Evolutionary conservation across 2,888 invertebrate species (phyloP).

Genomic region (Allygus modestus): DNA sequence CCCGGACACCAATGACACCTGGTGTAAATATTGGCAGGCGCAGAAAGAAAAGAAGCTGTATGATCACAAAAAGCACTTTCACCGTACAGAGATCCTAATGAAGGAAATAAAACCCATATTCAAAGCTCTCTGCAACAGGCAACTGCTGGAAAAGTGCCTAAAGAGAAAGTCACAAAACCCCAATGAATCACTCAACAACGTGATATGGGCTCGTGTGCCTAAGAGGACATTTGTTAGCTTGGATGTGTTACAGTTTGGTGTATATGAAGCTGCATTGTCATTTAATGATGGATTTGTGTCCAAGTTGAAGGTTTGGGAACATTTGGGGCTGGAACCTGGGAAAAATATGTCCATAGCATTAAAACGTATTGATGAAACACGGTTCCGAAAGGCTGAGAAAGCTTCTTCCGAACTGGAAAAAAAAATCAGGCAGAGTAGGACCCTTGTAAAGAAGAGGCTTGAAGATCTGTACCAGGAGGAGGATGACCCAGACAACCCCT

Average conservation of each 20-base stretch:
- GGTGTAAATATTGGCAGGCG: no score
- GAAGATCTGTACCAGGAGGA: slow-evolving; percentile 9
- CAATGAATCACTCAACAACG: slow-evolving; percentile 10
- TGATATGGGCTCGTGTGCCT: slow-evolving; percentile 24
- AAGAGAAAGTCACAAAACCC: slow-evolving; percentile 11
- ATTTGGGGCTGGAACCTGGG: slow-evolving; percentile 18
- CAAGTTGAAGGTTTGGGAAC: not conserved
- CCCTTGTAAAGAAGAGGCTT: slow-evolving; percentile 1
- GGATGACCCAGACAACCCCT: slow-evolving; percentile 47
- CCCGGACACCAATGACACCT: no score
- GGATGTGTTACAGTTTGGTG: slow-evolving; percentile 1
- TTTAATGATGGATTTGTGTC: no score
- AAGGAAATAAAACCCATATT: no score
- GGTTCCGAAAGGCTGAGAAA: not conserved
- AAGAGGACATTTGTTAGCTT: slow-evolving; percentile 24
- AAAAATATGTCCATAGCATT: slow-evolving; percentile 5
- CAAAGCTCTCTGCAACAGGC: not conserved
- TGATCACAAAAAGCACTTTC: slow-evolving; percentile 30
- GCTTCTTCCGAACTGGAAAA: not conserved
- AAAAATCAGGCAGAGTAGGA: slow-evolving; percentile 31
- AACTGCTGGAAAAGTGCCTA: not conserved
- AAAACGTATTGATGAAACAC: not conserved
- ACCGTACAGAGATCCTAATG: no score
- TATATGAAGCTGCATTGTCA: no score
- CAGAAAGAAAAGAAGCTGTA: not conserved